Base-by-base conservation (phyloP, 2,797 vertebrate species). In the Harpagifer antarcticus region DNA sequence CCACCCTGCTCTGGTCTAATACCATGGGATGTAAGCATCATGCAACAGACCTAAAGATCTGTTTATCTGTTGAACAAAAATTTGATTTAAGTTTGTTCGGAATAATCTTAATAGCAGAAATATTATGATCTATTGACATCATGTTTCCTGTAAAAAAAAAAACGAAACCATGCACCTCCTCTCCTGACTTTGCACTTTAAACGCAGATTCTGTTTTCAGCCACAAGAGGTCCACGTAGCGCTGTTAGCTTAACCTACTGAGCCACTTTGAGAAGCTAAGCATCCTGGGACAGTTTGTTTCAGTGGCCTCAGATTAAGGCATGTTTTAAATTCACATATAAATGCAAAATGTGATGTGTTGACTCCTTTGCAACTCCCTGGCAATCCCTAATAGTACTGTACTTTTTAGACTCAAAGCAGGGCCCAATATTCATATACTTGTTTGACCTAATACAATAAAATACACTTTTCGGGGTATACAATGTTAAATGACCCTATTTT, bases 211-310 rank as follows among this genome's bases (percentile, higher is more conserved):
- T 49, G 1, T 50, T 80, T 86, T 55, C 42, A 40, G 72, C 88
- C 92, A 91, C 85, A 83, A 90, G 92, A 90, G 88, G 86, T 72
- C 91, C 72, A 20, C 76, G 70, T 67, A 53, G 83, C 59, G 79
- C 81, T 53, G 61, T 31, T 3, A 49, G 49, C 59, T 14, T 59
- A 59, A 65, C 68, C 58, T 43, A 47, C 53, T 63, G 67, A 54
- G 27, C 11, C 20, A 52, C 53, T 20, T n/a, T 1, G 3, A 56
- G 48, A 45, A n/a, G 9, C 31, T 1, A 0, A 49, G 61, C 12
- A 61, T 81, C 4, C 3, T 16, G 47, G 48, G 20, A 16, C 23
- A 56, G 13, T 31, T 45, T 33, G 27, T 56, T 33, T 42, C 20
- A 27, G 0, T 42, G 16, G 13, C 13, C 13, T 17, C 9, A n/a